Percentiles rank a stretch among this genome's conserved stretches.
phyloP scores from a whole-genome alignment of 2,113 vertebrate genomes.

The Bettongia penicillata region DNA sequence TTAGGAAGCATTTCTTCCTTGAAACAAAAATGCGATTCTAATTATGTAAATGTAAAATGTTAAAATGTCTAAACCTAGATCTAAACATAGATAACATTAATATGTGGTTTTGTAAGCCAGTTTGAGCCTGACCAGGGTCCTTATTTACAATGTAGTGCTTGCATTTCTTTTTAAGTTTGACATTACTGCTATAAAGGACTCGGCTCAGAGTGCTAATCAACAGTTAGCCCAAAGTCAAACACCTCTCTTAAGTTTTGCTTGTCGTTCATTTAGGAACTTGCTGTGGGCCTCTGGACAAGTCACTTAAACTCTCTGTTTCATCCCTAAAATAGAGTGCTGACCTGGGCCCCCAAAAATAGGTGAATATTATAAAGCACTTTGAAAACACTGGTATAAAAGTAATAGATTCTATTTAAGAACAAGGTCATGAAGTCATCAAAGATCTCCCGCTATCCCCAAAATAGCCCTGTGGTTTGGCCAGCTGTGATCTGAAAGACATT shows the following conservation, averaged over 20 bases:
- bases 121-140: background rate
- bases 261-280: constrained; percentile 43
- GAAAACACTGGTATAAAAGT: constrained; percentile 71
- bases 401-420: constrained; percentile 68
- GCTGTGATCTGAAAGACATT: constrained; percentile 42
- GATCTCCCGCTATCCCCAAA: constrained; percentile 55
- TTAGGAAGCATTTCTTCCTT: constrained; percentile 42
- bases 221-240: constrained; percentile 60
- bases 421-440: constrained; percentile 70
- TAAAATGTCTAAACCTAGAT: constrained; percentile 49
- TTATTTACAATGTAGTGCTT: background rate
- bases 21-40: constrained; percentile 51
- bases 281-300: constrained; percentile 66
- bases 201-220: constrained; percentile 50
- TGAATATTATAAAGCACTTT: constrained; percentile 68
- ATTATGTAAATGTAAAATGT: constrained; percentile 67
- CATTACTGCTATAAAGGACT: constrained; percentile 18
- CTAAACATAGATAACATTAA: constrained; percentile 57
- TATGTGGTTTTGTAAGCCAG: constrained; percentile 58
- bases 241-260: constrained; percentile 60
- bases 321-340: constrained; percentile 77
- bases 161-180: background rate
- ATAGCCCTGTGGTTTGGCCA: constrained; percentile 63
- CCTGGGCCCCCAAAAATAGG: constrained; percentile 50
- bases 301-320: constrained; percentile 72